Base-by-base conservation (phyloP, 2,888 invertebrate species). In the Trimorus sp. region DNA sequence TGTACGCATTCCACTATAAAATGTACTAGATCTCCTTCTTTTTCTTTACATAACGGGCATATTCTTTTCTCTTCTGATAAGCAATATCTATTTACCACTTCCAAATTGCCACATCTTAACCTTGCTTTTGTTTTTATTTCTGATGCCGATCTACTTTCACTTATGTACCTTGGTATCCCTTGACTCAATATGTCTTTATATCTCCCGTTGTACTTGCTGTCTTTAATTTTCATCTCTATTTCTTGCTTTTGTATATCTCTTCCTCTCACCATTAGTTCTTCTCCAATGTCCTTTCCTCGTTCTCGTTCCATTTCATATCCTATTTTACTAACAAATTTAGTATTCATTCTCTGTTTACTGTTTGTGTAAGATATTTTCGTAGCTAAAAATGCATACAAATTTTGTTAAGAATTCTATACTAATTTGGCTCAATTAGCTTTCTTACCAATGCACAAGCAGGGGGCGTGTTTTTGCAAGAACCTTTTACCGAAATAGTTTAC, bases 161-260 rank as follows among this genome's bases (percentile, higher is more conserved):
- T 26, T 26, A 26, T 26, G 26, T 26, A 26, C 26, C 26, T 26
- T 26, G 26, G 26, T 26, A 26, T 26, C 26, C 26, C 26, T 26
- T 26, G 26, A 26, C 26, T 26, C 26, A 26, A 3, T n/a, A 11
- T 38, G 36, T 15, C 16, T 38, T 38, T 11, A 14, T 58, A 58
- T 42, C 58, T 38, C 37, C 8, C 3, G 14, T 58, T 58, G 14
- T 58, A 58, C 37, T n/a, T 58, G 8, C 37, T 38, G 7, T 65
- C 49, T 45, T 36, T 54, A 7, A 74, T 56, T 45, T 56, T 74
- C 8, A 7, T 48, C 2, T 26, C 65, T 15, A 54, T 37, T 16
- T 14, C 45, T 48, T 74, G 74, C 11, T 15, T n/a, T 26, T 65
- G n/a, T 8, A 74, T 74, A 3, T 56, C 65, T 11, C n/a, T 45